Percentiles rank a stretch among this genome's conserved stretches.
phyloP scores from a whole-genome alignment of 2,888 invertebrate species.

The Vandiemenella viatica region DNA sequence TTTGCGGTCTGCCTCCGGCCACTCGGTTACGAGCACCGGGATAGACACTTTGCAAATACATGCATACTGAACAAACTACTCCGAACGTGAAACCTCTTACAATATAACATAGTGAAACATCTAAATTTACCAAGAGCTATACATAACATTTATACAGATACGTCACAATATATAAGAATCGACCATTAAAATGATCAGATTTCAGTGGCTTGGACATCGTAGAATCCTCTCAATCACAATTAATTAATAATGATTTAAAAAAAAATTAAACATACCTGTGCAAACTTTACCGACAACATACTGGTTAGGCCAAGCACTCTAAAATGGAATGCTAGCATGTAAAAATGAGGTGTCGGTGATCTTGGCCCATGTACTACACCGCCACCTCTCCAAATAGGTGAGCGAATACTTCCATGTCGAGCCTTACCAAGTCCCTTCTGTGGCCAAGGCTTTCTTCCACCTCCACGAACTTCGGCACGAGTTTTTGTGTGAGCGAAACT shows the following conservation, averaged over 20 bases:
- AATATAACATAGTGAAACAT: no score
- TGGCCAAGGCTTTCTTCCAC: slow-evolving; percentile 90
- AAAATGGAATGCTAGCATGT: slow-evolving; percentile 70
- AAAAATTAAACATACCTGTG: slow-evolving; percentile 36
- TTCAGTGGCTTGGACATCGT: no score
- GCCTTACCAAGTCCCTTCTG: slow-evolving; percentile 88
- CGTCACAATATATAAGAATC: no score
- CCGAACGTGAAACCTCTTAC: no score
- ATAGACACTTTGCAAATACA: no score
- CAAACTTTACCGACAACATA: slow-evolving; percentile 77
- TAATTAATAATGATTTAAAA: background rate
- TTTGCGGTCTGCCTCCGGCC: no score
- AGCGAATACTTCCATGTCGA: slow-evolving; percentile 81
- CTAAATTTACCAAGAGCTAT: no score
- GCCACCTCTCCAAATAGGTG: slow-evolving; percentile 73
- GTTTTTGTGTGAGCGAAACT: slow-evolving; percentile 64
- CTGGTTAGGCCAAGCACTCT: slow-evolving; percentile 68
- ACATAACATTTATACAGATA: no score
- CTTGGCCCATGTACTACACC: slow-evolving; percentile 82
- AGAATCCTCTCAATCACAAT: no score
- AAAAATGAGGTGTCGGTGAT: slow-evolving; percentile 80
- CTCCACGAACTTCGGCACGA: slow-evolving; percentile 74
- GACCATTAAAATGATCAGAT: no score
- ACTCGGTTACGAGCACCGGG: no score
- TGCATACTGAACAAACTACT: no score